phyloP scores from a whole-genome alignment of 2,113 vertebrate genomes.

The Pomatorhinus ruficollis region DNA sequence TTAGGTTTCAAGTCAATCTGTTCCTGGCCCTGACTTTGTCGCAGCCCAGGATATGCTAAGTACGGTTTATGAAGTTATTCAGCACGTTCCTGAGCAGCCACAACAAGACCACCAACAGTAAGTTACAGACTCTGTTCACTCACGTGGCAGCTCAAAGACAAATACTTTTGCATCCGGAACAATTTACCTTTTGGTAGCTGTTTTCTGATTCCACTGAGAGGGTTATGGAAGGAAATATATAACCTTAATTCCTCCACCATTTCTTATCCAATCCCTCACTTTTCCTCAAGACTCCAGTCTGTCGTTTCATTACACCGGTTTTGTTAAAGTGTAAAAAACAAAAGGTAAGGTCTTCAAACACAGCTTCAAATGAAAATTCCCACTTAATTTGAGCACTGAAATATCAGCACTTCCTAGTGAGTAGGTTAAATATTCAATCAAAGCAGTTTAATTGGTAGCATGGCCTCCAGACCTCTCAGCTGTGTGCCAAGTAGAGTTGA shows the following conservation, averaged over 20 bases:
- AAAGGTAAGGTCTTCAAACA: background rate
- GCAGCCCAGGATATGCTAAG: slow-evolving; percentile 57
- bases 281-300: background rate
- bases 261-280: background rate
- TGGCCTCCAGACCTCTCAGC: background rate
- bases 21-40: slow-evolving; percentile 28
- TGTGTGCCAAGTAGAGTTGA: background rate
- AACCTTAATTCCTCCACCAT: background rate
- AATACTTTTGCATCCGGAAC: background rate
- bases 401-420: background rate
- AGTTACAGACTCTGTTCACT: slow-evolving; percentile 7
- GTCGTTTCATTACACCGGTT: background rate
- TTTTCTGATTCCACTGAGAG: background rate
- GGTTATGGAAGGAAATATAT: background rate
- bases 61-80: slow-evolving; percentile 80
- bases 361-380: background rate
- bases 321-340: background rate
- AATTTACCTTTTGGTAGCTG: background rate
- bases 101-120: slow-evolving; percentile 66
- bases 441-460: background rate
- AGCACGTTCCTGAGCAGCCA: slow-evolving; percentile 68
- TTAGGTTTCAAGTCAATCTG: slow-evolving; percentile 61
- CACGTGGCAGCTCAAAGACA: background rate
- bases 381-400: background rate
- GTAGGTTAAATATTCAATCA: background rate